Base-by-base conservation (phyloP, 2,113 vertebrate genomes). In the Microcebus ravelobensis region DNA sequence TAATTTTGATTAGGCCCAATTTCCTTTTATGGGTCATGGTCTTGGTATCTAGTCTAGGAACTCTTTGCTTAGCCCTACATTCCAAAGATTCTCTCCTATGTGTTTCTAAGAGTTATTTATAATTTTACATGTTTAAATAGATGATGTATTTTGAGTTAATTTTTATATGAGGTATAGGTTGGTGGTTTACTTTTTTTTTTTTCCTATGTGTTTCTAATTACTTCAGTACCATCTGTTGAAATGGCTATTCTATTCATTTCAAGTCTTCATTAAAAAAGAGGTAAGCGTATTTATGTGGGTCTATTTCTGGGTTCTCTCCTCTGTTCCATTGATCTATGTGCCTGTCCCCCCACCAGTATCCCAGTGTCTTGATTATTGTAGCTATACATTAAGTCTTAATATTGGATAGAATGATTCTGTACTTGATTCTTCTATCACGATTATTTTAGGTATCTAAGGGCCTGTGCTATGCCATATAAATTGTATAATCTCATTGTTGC, bases 401-500 rank as follows among this genome's bases (percentile, higher is more conserved):
- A 48, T 70, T 5, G n/a, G 27, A 36, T 27, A 61, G 76, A 59
- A 31, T 63, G 71, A 50, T 21, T 34, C 17, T 61, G 15, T 17
- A 6, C 21, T 76, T 91, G 39, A 52, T 77, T 88, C 71, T 73
- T 93, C 25, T 14, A 13, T 80, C 39, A 87, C 55, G 76, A 70
- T 61, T 65, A 5, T 55, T 80, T 48, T n/a, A 84, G 80, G 27
- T 57, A 13, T 57, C 50, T 34, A 42, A 17, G 29, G 45, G 42
- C 18, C 45, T 79, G 11, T 83, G 61, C 67, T 80, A 79, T 87
- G 48, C 36, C 42, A 5, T 79, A 39, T 61, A 91, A 45, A 65
- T 55, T 88, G 95, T 79, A 76, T 31, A 73, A 36, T 93, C 61
- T 94, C 17, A 27, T 84, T 74, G 80, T 79, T 83, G 57, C 48